Conservation (phyloP, 2,888 invertebrate genomes). For the Leptarthrus brevirostris region DNA sequence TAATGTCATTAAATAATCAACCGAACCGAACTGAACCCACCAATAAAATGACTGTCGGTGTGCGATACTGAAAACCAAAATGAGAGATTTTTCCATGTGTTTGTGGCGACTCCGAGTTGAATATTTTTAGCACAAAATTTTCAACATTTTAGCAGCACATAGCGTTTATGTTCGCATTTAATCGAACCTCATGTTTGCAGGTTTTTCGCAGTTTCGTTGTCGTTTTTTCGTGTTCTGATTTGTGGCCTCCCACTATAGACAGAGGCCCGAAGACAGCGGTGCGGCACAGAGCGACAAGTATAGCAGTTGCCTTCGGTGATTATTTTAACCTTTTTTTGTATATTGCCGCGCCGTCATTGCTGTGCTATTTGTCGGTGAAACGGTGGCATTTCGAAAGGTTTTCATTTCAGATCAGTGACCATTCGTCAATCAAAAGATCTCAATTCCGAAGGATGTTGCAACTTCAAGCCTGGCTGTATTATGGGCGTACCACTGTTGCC, state of each 20-base stretch:
- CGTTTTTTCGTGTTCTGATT: conserved; percentile 43
- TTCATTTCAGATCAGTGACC: conserved; percentile 31
- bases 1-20: conserved; percentile 39
- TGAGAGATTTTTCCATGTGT: conserved; percentile 13
- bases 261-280: background rate
- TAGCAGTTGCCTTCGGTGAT: conserved; percentile 22
- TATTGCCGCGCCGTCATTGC: conserved; percentile 14
- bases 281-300: background rate
- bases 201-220: conserved; percentile 30
- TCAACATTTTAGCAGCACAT: conserved; percentile 19
- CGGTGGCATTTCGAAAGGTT: conserved; percentile 44
- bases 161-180: conserved; percentile 43
- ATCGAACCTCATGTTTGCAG: conserved; percentile 47
- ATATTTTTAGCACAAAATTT: conserved; percentile 45
- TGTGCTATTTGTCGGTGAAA: conserved; percentile 19
- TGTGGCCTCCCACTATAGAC: conserved; percentile 34
- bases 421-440: conserved; percentile 32
- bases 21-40: background rate
- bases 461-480: background rate
- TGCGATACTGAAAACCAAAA: conserved; percentile 20
- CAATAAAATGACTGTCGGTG: background rate
- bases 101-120: conserved; percentile 24
- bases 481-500: background rate
- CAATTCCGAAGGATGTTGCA: conserved; percentile 41
- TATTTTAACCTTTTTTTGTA: conserved; percentile 39